phyloP scores from a whole-genome alignment of 2,113 vertebrate genomes.

The Suricata suricatta region DNA sequence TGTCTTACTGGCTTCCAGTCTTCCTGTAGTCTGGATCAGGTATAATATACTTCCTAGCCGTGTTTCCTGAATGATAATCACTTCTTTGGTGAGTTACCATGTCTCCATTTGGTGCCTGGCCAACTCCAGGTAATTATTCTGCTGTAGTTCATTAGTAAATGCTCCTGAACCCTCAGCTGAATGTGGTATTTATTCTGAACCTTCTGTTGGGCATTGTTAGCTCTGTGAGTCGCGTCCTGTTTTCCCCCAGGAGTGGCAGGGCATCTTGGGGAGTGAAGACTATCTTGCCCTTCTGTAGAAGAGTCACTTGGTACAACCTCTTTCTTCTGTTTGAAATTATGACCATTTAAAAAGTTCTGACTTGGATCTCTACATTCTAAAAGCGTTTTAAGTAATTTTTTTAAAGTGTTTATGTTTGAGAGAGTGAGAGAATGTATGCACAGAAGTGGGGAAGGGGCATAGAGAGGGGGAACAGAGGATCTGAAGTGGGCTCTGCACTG shows the following conservation, averaged over 20 bases:
- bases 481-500: too few species aligned
- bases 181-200: background rate
- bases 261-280: background rate
- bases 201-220: background rate
- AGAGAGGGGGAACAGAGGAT: too few species aligned
- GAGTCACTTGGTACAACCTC: background rate
- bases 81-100: background rate
- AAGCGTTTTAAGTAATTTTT: background rate
- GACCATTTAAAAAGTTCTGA: background rate
- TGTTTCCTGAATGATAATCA: background rate
- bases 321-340: background rate
- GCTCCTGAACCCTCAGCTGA: background rate
- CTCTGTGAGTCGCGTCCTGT: background rate
- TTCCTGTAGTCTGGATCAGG: background rate
- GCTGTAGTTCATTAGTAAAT: background rate
- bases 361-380: background rate
- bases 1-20: background rate
- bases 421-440: too few species aligned
- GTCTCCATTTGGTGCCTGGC: background rate
- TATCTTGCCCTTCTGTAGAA: background rate
- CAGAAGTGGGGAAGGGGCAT: too few species aligned
- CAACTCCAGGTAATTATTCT: conserved; percentile 24
- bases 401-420: too few species aligned
- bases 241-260: background rate
- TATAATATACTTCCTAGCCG: background rate